Evolutionary conservation across 2,888 invertebrate genomes (phyloP).

Genomic region (Hyles lineata): DNA sequence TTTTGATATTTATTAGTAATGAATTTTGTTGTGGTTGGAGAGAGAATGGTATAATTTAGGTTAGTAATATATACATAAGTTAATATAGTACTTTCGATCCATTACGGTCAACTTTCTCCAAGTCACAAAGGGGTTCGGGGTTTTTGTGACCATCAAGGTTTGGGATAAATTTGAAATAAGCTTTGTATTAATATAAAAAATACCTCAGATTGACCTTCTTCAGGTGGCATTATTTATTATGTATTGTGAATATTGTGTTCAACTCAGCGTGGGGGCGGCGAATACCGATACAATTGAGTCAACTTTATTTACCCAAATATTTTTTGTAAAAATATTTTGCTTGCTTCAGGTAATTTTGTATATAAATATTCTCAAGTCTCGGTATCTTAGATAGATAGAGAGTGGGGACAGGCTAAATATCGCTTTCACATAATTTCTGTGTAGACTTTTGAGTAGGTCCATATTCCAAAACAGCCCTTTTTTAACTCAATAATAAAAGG

Average conservation of each 20-base stretch:
- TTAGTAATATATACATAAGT: too few relatives aligned
- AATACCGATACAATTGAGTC: constrained; percentile 1
- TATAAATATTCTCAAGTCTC: not conserved
- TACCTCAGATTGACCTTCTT: not conserved
- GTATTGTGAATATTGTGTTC: not conserved
- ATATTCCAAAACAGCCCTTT: too few relatives aligned
- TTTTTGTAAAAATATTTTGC: not conserved
- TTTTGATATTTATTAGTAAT: too few relatives aligned
- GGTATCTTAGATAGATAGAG: too few relatives aligned
- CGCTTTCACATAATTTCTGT: too few relatives aligned
- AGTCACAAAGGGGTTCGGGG: not conserved
- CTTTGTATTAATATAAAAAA: not conserved
- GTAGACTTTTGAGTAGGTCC: too few relatives aligned
- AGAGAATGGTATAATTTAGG: too few relatives aligned
- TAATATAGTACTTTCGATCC: too few relatives aligned
- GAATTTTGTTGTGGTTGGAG: too few relatives aligned
- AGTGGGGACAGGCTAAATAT: too few relatives aligned
- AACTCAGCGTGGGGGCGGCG: constrained; percentile 3
- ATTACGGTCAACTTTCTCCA: too few relatives aligned
- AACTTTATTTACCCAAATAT: not conserved
- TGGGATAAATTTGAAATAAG: not conserved
- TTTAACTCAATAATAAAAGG: too few relatives aligned
- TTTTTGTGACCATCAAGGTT: not conserved
- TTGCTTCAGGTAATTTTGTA: not conserved
- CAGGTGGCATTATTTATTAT: constrained; percentile 2